A percentile compares a stretch with the other conserved stretches of the same genome.
Evolutionary conservation across 2,888 invertebrate species (phyloP).

Genomic region (Nezara viridula): DNA sequence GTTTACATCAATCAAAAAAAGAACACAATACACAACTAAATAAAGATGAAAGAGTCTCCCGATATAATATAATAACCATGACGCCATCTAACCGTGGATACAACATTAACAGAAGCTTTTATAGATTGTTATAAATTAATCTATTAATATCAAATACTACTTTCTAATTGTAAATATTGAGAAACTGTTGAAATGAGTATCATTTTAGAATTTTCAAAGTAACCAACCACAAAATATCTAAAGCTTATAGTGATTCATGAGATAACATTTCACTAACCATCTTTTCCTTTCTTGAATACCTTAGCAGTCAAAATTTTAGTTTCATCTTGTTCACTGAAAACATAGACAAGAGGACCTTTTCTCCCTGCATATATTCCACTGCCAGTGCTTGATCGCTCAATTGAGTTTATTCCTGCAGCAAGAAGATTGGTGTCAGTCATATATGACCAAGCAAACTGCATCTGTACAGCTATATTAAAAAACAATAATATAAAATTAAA

Average conservation of each 20-base stretch:
- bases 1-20: no score
- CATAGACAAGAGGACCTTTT: conserved; percentile 65
- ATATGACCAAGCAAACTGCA: conserved; percentile 71
- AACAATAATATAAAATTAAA: neutral
- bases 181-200: neutral
- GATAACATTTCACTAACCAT: conserved; percentile 6
- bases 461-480: conserved; percentile 68
- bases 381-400: conserved; percentile 69
- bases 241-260: neutral
- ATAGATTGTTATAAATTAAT: no score
- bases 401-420: conserved; percentile 71
- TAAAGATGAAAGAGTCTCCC: no score
- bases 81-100: no score
- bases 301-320: conserved; percentile 22
- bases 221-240: neutral
- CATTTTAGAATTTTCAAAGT: neutral
- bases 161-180: neutral
- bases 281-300: conserved; percentile 37
- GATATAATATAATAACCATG: no score
- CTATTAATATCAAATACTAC: no score
- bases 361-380: conserved; percentile 72
- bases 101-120: no score
- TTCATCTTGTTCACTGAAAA: neutral
- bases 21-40: no score
- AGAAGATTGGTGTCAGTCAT: conserved; percentile 71